Evolutionary conservation across 2,797 vertebrate species (phyloP).

Genomic region (Yasuhikotakia modesta): DNA sequence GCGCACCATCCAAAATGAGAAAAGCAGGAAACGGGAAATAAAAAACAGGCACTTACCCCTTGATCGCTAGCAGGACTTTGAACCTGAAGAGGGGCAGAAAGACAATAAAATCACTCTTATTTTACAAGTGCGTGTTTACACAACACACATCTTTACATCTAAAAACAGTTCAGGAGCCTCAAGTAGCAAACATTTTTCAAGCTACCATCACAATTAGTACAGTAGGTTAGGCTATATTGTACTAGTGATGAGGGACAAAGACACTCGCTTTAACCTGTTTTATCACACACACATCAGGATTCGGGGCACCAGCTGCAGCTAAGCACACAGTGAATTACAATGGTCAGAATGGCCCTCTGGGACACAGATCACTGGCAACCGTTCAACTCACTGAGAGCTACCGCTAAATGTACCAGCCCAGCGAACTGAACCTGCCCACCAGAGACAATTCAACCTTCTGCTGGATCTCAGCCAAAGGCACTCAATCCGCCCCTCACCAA

Average conservation of each 20-base stretch:
- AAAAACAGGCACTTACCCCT: conserved; percentile 54
- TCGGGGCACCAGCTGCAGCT: conserved; percentile 46
- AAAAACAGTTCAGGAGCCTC: background rate
- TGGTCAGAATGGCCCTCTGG: conserved; percentile 51
- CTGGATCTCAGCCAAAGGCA: background rate
- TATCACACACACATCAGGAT: conserved; percentile 31
- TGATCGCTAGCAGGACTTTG: conserved; percentile 58
- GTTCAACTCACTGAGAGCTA: conserved; percentile 34
- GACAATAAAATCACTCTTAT: conserved; percentile 13
- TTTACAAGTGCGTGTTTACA: background rate
- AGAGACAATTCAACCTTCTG: conserved; percentile 14
- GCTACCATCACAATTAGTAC: too few relatives aligned
- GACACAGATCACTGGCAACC: conserved; percentile 42
- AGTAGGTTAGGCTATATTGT: too few relatives aligned
- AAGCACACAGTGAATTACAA: conserved; percentile 39
- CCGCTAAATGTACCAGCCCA: conserved; percentile 16
- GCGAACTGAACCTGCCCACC: conserved; percentile 6
- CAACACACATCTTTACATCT: background rate
- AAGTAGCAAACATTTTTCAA: too few relatives aligned
- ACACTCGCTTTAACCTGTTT: conserved; percentile 34
- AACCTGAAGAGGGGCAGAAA: conserved; percentile 55
- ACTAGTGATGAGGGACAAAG: conserved; percentile 5
- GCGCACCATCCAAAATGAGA: conserved; percentile 20
- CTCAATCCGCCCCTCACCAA: conserved; percentile 7
- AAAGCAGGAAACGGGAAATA: conserved; percentile 34